phyloP scores from a whole-genome alignment of 2,888 invertebrate species.

The Junonia oenone region DNA sequence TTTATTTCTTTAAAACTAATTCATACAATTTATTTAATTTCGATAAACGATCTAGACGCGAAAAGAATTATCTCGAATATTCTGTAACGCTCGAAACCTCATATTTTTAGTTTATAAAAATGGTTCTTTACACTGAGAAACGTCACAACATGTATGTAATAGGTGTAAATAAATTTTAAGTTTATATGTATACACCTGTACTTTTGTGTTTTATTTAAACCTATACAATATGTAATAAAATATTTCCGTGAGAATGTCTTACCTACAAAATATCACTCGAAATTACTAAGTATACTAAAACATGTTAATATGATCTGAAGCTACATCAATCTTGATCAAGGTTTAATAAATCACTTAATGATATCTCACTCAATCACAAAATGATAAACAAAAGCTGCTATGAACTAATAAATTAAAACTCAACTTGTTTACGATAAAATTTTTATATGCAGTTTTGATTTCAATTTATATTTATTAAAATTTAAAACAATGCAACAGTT shows the following conservation, averaged over 20 bases:
- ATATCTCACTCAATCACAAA: too few relatives aligned
- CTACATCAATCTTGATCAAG: too few relatives aligned
- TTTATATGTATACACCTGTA: slow-evolving; percentile 77
- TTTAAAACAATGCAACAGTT: background rate
- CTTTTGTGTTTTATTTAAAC: slow-evolving; percentile 39
- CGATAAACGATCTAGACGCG: slow-evolving; percentile 3
- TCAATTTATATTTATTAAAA: too few relatives aligned
- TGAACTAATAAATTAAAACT: too few relatives aligned
- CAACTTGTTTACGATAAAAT: too few relatives aligned
- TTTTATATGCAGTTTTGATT: too few relatives aligned
- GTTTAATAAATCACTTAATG: too few relatives aligned
- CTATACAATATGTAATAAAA: background rate
- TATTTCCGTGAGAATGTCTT: background rate
- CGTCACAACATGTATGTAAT: slow-evolving; percentile 73
- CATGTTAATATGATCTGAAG: too few relatives aligned
- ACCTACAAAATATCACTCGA: background rate
- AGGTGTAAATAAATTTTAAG: slow-evolving; percentile 77
- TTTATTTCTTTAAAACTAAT: slow-evolving; percentile 7
- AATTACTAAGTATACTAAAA: too few relatives aligned
- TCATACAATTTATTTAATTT: slow-evolving; percentile 7
- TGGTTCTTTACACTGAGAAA: slow-evolving; percentile 52
- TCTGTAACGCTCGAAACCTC: slow-evolving; percentile 36
- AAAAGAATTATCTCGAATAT: slow-evolving; percentile 27
- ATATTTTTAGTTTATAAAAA: slow-evolving; percentile 39
- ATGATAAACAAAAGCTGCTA: too few relatives aligned